A percentile compares a stretch with the other conserved stretches of the same genome.
Evolutionary conservation across 2,888 invertebrate genomes (phyloP).

Genomic region (Sesia bembeciformis): DNA sequence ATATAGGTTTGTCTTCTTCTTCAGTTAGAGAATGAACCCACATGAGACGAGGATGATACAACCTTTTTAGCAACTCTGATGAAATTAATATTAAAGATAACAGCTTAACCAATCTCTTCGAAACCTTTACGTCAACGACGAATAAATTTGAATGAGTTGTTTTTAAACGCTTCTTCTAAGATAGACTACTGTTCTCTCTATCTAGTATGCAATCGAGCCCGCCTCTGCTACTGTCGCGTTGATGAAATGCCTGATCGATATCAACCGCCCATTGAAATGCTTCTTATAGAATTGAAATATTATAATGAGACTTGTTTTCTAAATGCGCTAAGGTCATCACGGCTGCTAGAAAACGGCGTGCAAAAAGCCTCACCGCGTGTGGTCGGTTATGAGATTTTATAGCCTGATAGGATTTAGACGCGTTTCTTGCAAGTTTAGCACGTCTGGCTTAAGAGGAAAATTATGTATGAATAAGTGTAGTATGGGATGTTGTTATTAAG

Average conservation of each 20-base stretch:
- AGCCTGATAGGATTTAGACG: conserved; percentile 6
- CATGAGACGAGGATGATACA: too few species aligned
- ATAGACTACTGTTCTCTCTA: neutral
- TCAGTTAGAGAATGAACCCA: too few species aligned
- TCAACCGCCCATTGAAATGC: conserved; percentile 58
- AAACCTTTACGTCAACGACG: too few species aligned
- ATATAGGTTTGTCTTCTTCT: too few species aligned
- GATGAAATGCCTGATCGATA: conserved; percentile 65
- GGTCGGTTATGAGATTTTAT: conserved; percentile 29
- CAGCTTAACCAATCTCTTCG: too few species aligned
- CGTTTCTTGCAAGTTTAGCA: conserved; percentile 15
- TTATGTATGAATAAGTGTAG: neutral
- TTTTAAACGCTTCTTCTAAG: neutral
- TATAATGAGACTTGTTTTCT: conserved; percentile 9
- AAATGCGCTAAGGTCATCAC: conserved; percentile 23
- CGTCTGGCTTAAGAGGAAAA: neutral
- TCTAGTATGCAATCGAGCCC: conserved; percentile 17
- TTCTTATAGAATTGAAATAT: conserved; percentile 41
- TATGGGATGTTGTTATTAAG: too few species aligned
- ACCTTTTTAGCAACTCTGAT: too few species aligned
- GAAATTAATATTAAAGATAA: too few species aligned
- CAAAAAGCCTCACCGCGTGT: conserved; percentile 43
- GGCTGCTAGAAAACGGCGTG: conserved; percentile 31
- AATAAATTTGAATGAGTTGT: too few species aligned
- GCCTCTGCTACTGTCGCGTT: conserved; percentile 37